These are phyloP conservation scores for Tamandua tetradactyla DNA, from an alignment of 2,797 vertebrate genomes.

Conservation along the genomic window DNA sequence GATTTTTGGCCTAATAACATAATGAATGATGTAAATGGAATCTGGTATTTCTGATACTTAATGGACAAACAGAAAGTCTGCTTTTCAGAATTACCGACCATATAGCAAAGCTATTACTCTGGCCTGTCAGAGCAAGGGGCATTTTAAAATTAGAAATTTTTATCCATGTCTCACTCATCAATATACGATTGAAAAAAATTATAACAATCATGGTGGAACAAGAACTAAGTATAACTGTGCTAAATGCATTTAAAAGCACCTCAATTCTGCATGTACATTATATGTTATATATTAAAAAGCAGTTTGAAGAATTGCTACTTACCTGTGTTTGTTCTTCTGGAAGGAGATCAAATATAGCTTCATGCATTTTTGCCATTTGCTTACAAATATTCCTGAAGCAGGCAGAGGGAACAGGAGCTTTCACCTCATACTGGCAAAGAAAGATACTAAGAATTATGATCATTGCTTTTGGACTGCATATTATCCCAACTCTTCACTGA, in stretches of 20 bases:
- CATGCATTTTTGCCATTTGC: constrained; percentile 98
- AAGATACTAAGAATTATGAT: constrained; percentile 52
- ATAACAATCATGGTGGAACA: neutral
- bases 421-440: constrained; percentile 94
- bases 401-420: constrained; percentile 96
- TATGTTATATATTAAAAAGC: neutral
- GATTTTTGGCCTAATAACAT: constrained; percentile 38
- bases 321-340: constrained; percentile 98
- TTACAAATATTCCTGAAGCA: constrained; percentile 98
- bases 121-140: neutral
- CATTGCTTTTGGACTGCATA: constrained; percentile 2
- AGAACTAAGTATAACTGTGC: constrained; percentile 1
- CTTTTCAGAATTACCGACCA: constrained; percentile 42
- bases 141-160: constrained; percentile 65
- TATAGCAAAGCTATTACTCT: constrained; percentile 7
- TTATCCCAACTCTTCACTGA: neutral
- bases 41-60: neutral
- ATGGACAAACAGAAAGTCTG: constrained; percentile 4
- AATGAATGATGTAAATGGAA: neutral
- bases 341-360: constrained; percentile 95
- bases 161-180: constrained; percentile 23
- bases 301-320: constrained; percentile 60
- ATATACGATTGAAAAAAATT: constrained; percentile 29
- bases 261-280: neutral
- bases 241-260: constrained; percentile 23